These are phyloP conservation scores for Acrobasis repandana DNA, from an alignment of 2,888 invertebrate genomes.

Conservation along the genomic window DNA sequence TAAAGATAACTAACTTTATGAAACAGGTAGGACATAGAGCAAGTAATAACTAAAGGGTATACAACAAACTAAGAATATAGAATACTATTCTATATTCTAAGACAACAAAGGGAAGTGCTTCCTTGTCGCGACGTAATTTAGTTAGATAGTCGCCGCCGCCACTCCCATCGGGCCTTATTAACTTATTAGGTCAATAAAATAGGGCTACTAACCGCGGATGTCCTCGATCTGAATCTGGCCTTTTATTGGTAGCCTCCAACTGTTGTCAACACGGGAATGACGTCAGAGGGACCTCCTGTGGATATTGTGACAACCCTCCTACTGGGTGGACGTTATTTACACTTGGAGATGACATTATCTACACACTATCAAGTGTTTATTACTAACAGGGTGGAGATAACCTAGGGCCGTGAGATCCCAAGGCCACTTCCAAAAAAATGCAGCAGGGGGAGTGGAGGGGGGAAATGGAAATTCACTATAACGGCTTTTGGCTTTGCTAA, in stretches of 20 bases:
- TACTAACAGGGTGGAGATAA: not conserved
- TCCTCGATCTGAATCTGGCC: not conserved
- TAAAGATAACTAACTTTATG: no score
- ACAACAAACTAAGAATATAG: no score
- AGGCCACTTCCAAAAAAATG: no score
- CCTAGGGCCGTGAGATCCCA: no score
- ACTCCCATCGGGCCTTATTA: not conserved
- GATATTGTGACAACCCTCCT: not conserved
- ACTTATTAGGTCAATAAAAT: conserved; percentile 12
- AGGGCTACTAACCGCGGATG: not conserved
- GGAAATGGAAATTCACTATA: no score
- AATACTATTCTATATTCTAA: no score
- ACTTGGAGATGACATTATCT: no score
- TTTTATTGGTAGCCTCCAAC: not conserved
- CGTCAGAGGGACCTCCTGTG: not conserved
- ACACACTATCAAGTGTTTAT: no score
- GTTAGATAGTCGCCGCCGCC: not conserved
- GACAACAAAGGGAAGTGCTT: not conserved
- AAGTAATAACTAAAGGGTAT: no score
- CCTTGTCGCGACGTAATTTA: not conserved
- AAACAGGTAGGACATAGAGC: no score
- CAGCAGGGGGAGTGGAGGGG: no score
- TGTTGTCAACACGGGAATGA: not conserved
- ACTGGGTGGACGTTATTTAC: not conserved
- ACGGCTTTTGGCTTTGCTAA: no score